Evolutionary conservation across 2,797 vertebrate genomes (phyloP).

Genomic region (Gymnodraco acuticeps): DNA sequence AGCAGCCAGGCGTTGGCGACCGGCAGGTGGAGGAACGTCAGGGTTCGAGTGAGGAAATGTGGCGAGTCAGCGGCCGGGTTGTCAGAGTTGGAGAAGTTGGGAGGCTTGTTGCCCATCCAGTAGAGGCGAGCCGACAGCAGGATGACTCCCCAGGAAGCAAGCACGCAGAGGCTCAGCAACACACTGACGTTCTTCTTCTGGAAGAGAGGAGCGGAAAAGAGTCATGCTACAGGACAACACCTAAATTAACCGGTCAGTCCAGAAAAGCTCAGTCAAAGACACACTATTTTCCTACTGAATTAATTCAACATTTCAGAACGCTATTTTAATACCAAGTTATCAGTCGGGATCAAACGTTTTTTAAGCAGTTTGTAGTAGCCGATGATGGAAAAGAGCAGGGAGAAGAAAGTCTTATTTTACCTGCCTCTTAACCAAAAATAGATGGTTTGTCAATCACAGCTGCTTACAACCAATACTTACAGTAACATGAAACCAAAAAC

Average conservation of each 20-base stretch:
- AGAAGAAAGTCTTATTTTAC: too few species aligned
- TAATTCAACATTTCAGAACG: slow-evolving; percentile 27
- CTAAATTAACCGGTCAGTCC: slow-evolving; percentile 40
- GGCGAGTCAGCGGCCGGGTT: slow-evolving; percentile 97
- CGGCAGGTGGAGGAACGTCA: slow-evolving; percentile 96
- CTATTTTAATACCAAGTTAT: slow-evolving; percentile 33
- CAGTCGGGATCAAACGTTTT: too few species aligned
- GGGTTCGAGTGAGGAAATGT: slow-evolving; percentile 88
- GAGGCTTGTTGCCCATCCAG: slow-evolving; percentile 99
- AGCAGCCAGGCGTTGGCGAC: slow-evolving; percentile 95
- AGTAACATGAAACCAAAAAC: too few species aligned
- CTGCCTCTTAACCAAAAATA: too few species aligned
- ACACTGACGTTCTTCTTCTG: slow-evolving; percentile 91
- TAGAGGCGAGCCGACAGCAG: slow-evolving; percentile 93
- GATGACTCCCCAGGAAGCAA: slow-evolving; percentile 91
- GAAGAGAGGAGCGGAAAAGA: slow-evolving; percentile 57
- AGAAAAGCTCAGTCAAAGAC: slow-evolving; percentile 23
- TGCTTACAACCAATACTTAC: too few species aligned
- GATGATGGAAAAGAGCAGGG: too few species aligned
- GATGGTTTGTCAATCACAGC: too few species aligned
- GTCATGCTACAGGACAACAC: slow-evolving; percentile 25
- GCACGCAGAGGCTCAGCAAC: slow-evolving; percentile 88
- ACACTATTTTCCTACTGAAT: slow-evolving; percentile 26
- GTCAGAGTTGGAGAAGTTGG: slow-evolving; percentile 99
- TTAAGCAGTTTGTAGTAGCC: too few species aligned